A percentile compares a stretch with the other conserved stretches of the same genome.
phyloP scores from a whole-genome alignment of 2,888 invertebrate genomes.

The Hypolimnas misippus region DNA sequence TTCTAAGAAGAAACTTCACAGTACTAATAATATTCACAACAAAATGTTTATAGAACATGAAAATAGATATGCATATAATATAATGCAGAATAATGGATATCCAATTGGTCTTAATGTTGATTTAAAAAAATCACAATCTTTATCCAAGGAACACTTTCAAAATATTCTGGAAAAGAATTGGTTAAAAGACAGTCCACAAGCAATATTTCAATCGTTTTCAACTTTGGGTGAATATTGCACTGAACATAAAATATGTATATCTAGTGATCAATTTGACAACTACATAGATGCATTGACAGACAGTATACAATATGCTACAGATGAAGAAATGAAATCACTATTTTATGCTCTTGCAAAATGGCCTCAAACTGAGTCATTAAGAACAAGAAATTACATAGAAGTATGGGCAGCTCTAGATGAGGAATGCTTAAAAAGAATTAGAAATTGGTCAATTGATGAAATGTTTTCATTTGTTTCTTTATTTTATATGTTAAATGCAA shows the following conservation, averaged over 20 bases:
- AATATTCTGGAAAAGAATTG: constrained; percentile 57
- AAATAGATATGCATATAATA: constrained; percentile 68
- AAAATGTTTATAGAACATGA: constrained; percentile 73
- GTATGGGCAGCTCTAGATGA: constrained; percentile 88
- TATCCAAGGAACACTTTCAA: constrained; percentile 55
- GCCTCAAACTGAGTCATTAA: constrained; percentile 78
- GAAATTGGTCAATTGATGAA: constrained; percentile 80
- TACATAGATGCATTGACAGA: constrained; percentile 76
- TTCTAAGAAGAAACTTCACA: constrained; percentile 48
- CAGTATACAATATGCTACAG: constrained; percentile 79
- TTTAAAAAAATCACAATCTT: constrained; percentile 24
- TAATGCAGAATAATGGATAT: constrained; percentile 70
- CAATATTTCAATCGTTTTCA: constrained; percentile 62
- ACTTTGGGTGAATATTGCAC: constrained; percentile 62
- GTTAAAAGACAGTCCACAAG: constrained; percentile 52
- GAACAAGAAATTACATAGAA: constrained; percentile 84
- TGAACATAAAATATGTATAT: constrained; percentile 62
- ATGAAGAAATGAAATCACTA: constrained; percentile 82
- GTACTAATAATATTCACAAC: constrained; percentile 47
- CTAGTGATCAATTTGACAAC: constrained; percentile 66
- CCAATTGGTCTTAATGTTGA: constrained; percentile 50
- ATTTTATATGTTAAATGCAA: constrained; percentile 85
- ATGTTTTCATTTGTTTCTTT: constrained; percentile 85
- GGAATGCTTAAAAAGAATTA: constrained; percentile 78
- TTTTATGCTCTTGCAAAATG: constrained; percentile 79